A percentile compares a stretch with the other conserved stretches of the same genome.
These are phyloP conservation scores for Ptyas mucosa DNA, from an alignment of 2,113 vertebrate genomes.

Conservation along the genomic window DNA sequence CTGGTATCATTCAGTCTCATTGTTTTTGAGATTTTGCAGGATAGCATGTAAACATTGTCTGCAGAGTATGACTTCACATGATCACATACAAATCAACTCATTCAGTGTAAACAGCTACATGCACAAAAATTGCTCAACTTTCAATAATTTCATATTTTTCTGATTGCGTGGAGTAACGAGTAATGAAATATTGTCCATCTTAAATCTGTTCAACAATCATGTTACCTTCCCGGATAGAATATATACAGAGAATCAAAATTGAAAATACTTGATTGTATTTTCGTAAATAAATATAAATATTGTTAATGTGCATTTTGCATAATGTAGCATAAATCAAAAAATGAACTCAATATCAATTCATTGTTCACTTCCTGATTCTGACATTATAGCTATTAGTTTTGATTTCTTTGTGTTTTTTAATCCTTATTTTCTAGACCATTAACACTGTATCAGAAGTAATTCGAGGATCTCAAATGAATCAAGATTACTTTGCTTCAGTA, in stretches of 20 bases:
- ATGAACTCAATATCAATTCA: not conserved
- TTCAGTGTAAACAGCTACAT: not conserved
- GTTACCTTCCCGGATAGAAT: not conserved
- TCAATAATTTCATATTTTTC: not conserved
- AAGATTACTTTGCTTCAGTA: conserved; percentile 98
- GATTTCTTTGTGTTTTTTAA: not conserved
- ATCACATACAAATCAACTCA: not conserved
- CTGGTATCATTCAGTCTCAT: not conserved
- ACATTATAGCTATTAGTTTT: not conserved
- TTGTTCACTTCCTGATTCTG: not conserved
- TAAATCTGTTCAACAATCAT: not conserved
- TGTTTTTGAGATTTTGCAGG: not conserved
- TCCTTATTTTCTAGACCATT: conserved; percentile 80
- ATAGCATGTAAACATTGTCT: not conserved
- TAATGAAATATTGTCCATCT: not conserved
- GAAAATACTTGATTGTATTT: not conserved
- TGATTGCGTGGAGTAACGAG: not conserved
- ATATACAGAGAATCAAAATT: not conserved
- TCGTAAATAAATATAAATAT: not conserved
- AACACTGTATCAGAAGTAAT: conserved; percentile 99
- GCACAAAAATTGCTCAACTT: not conserved
- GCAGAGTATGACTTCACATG: not conserved
- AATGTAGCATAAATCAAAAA: not conserved
- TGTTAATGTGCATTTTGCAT: not conserved
- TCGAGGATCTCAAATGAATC: conserved; percentile 91